These are phyloP conservation scores for Myathropa florea DNA, from an alignment of 2,888 invertebrate genomes.

Conservation along the genomic window DNA sequence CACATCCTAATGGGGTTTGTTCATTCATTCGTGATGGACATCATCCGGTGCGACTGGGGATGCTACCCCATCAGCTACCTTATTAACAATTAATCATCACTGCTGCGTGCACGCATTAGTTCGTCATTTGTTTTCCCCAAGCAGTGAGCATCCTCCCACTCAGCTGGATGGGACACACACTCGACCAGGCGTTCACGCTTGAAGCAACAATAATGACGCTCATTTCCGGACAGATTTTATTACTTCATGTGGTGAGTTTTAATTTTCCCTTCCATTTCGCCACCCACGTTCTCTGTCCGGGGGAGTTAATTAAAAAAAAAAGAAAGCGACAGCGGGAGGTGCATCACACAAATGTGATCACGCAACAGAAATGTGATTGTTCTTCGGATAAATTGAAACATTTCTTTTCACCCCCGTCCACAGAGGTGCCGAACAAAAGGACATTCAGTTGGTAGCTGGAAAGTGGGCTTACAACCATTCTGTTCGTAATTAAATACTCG, in stretches of 20 bases:
- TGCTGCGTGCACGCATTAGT: constrained; percentile 31
- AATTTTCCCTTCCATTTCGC: neutral
- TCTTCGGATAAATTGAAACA: constrained; percentile 18
- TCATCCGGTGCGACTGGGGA: constrained; percentile 17
- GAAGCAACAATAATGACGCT: constrained; percentile 11
- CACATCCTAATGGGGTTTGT: constrained; percentile 50
- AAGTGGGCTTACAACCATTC: neutral
- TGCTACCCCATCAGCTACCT: neutral
- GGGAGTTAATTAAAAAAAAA: constrained; percentile 15
- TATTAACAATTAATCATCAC: constrained; percentile 46
- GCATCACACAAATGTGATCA: constrained; percentile 12
- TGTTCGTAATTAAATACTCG: constrained; percentile 28
- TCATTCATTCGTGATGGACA: constrained; percentile 28
- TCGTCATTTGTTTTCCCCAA: neutral
- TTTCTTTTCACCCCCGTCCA: neutral
- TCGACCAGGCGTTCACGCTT: neutral
- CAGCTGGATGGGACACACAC: neutral
- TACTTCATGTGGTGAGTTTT: constrained; percentile 25
- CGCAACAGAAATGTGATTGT: constrained; percentile 16
- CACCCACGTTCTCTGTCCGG: neutral
- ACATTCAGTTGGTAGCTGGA: neutral
- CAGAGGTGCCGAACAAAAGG: neutral
- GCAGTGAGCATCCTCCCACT: neutral
- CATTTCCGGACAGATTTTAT: constrained; percentile 37
- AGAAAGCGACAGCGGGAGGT: neutral